phyloP scores from a whole-genome alignment of 2,888 invertebrate species.

The Drosophila villosipedis region DNA sequence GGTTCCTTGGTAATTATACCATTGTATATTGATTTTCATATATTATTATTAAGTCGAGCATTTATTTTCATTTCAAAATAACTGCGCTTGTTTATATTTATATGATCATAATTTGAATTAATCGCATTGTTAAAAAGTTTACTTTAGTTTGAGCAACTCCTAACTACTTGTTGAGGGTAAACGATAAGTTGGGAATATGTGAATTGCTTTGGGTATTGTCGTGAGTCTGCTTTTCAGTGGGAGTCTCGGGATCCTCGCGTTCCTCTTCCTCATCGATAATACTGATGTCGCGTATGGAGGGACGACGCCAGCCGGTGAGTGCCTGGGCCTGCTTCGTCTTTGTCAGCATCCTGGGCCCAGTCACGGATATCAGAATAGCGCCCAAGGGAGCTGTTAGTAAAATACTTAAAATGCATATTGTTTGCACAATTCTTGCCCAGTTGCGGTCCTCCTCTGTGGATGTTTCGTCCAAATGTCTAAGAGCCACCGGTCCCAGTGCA shows the following conservation, averaged over 20 bases:
- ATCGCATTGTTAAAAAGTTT: neutral
- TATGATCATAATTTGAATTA: neutral
- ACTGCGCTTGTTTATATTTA: neutral
- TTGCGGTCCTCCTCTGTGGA: slow-evolving; percentile 86
- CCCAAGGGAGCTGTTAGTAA: slow-evolving; percentile 94
- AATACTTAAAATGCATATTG: slow-evolving; percentile 92
- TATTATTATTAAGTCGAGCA: neutral
- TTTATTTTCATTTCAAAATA: neutral
- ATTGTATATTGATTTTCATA: neutral
- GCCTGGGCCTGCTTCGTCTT: slow-evolving; percentile 90
- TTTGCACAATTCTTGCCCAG: slow-evolving; percentile 90
- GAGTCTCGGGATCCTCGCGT: slow-evolving; percentile 86
- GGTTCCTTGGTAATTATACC: neutral
- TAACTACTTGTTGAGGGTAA: slow-evolving; percentile 66
- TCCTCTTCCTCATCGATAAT: slow-evolving; percentile 94
- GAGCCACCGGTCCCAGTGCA: slow-evolving; percentile 91
- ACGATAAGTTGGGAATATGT: slow-evolving; percentile 71
- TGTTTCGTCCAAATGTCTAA: slow-evolving; percentile 87
- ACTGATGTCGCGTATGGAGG: slow-evolving; percentile 94
- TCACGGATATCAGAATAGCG: slow-evolving; percentile 91
- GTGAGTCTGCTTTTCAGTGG: slow-evolving; percentile 80
- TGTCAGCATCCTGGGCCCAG: slow-evolving; percentile 91
- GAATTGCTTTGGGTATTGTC: slow-evolving; percentile 83
- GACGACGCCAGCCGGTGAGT: slow-evolving; percentile 90
- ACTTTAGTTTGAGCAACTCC: neutral